Conservation (phyloP, 2,113 vertebrate genomes). For the Myocastor coypus region DNA sequence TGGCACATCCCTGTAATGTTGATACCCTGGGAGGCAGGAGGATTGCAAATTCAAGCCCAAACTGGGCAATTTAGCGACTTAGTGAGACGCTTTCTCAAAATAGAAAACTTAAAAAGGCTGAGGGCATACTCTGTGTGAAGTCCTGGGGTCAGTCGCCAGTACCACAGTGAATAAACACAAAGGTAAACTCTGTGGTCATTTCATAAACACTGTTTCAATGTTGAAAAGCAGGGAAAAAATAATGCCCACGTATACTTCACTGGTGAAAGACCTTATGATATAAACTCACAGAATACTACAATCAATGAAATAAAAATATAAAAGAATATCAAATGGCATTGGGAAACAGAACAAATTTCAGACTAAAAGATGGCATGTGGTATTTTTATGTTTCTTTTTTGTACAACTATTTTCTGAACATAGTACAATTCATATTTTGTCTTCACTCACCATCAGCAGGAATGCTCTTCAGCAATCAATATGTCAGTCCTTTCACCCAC, state of each 20-base stretch:
- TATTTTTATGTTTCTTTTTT: neutral
- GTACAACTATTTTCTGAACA: neutral
- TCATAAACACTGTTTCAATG: neutral
- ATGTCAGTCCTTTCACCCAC: neutral
- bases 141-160: neutral
- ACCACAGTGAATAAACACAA: neutral
- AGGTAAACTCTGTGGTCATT: neutral
- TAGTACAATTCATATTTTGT: neutral
- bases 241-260: neutral
- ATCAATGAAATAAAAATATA: conserved; percentile 6
- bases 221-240: neutral
- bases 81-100: neutral
- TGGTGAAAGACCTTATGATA: neutral
- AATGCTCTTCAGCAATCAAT: neutral
- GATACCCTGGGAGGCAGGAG: neutral
- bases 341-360: neutral
- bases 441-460: neutral
- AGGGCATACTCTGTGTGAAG: neutral
- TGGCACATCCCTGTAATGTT: neutral
- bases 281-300: neutral
- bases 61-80: neutral
- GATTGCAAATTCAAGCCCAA: neutral
- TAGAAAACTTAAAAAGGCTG: neutral
- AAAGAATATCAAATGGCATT: neutral
- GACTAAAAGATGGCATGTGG: neutral